phyloP scores from a whole-genome alignment of 2,113 vertebrate genomes.

The Aythya baeri region DNA sequence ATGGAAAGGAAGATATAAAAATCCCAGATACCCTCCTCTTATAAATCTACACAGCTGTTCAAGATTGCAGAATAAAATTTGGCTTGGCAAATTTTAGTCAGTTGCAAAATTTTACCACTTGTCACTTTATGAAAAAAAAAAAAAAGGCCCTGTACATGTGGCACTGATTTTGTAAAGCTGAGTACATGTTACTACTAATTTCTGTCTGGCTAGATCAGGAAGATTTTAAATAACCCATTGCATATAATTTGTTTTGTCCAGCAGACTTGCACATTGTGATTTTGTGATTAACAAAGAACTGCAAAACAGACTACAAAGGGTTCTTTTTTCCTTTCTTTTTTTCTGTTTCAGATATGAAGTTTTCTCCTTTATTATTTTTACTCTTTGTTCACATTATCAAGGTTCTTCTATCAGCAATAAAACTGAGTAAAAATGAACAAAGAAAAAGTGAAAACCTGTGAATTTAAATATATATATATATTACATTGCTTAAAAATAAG shows the following conservation, averaged over 20 bases:
- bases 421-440: neutral
- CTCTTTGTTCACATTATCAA: neutral
- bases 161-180: neutral
- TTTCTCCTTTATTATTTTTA: neutral
- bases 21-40: neutral
- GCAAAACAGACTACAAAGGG: neutral
- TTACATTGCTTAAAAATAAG: neutral
- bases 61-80: neutral
- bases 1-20: neutral
- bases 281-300: neutral
- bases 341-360: neutral
- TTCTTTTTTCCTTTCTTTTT: neutral
- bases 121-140: neutral
- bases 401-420: neutral
- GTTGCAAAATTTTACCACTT: neutral
- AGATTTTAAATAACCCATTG: neutral
- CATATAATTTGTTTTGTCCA: neutral
- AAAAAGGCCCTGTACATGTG: neutral
- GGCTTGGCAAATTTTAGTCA: neutral
- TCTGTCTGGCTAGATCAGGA: neutral
- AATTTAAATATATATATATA: too few relatives aligned
- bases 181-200: neutral
- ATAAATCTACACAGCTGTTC: neutral
- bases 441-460: neutral
- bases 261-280: neutral